Base-by-base conservation (phyloP, 2,888 invertebrate genomes). In the Aphidius colemani region DNA sequence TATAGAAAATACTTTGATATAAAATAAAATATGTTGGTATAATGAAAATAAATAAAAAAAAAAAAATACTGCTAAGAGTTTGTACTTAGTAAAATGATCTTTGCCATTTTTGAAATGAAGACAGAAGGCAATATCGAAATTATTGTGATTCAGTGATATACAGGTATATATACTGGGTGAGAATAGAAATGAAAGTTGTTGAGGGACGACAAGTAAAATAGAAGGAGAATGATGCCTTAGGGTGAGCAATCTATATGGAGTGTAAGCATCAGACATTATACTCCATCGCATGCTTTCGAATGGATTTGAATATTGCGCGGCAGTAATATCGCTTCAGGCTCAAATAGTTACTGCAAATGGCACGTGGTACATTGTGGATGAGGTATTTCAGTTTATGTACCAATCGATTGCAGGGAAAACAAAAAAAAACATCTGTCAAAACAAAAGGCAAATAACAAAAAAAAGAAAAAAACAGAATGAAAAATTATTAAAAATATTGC, bases 41-140 rank as follows among this genome's bases (percentile, higher is more conserved):
- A 40, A 40, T 45, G n/a, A 7, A 40, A 39, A 43, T 43, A 11
- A 50, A 59, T 18, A 41, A 56, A 51, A 44, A 41, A 13, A 43
- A 53, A 51, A 43, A 46, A 46, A 18, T 39, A 46, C 74, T 71
- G 69, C 70, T 69, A 64, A 30, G 30, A 30, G 30, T 30, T 72
- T 69, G 70, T 71, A 78, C 78, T 79, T 80, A 79, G 78, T 72
- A 73, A 74, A 77, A 77, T 79, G 77, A 80, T 81, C 79, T 30
- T 30, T 79, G 74, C 75, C 67, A 64, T 63, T 30, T 30, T 30
- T 30, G 30, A 30, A 30, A 30, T 30, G 30, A 67, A 72, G 76
- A 77, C 75, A 73, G 78, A 70, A 77, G 79, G 80, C 79, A 81
- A 81, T 81, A 80, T 80, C 74, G 78, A 75, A 81, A 80, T 80